phyloP scores from a whole-genome alignment of 2,888 invertebrate genomes.

The Autographa gamma region DNA sequence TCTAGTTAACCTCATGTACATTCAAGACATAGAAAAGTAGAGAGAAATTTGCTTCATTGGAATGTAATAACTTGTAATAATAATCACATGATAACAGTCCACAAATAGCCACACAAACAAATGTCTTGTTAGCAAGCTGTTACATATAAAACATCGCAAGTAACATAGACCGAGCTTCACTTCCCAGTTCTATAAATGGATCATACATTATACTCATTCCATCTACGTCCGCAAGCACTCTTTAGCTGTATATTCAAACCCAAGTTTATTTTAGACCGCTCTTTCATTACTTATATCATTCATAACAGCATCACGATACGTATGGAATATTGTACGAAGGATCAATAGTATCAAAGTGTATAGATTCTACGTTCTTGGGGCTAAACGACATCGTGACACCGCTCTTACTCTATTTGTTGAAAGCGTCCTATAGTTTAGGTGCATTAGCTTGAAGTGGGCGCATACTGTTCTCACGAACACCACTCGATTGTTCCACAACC shows the following conservation, averaged over 20 bases:
- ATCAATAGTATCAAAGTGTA: slow-evolving; percentile 23
- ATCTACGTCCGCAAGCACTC: slow-evolving; percentile 45
- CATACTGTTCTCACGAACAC: slow-evolving; percentile 81
- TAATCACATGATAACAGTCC: not conserved
- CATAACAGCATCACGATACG: slow-evolving; percentile 32
- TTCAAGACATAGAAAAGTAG: not conserved
- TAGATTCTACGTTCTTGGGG: slow-evolving; percentile 40
- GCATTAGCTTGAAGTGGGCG: slow-evolving; percentile 69
- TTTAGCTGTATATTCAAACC: slow-evolving; percentile 37
- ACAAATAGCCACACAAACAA: slow-evolving; percentile 20
- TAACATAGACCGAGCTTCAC: slow-evolving; percentile 44
- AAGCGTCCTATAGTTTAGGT: slow-evolving; percentile 61
- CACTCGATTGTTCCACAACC: slow-evolving; percentile 83
- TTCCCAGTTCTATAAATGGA: slow-evolving; percentile 62
- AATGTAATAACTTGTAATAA: not conserved
- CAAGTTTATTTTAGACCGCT: slow-evolving; percentile 42
- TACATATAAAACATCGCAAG: slow-evolving; percentile 29
- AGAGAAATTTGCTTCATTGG: not conserved
- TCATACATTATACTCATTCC: slow-evolving; percentile 53
- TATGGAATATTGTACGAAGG: slow-evolving; percentile 16
- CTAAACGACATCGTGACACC: slow-evolving; percentile 59
- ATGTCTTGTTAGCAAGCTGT: slow-evolving; percentile 38
- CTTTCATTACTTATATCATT: slow-evolving; percentile 34
- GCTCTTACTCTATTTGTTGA: slow-evolving; percentile 63
- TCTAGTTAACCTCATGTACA: not conserved